Evolutionary conservation across 2,113 vertebrate genomes (phyloP).

Genomic region (Takifugu flavidus): DNA sequence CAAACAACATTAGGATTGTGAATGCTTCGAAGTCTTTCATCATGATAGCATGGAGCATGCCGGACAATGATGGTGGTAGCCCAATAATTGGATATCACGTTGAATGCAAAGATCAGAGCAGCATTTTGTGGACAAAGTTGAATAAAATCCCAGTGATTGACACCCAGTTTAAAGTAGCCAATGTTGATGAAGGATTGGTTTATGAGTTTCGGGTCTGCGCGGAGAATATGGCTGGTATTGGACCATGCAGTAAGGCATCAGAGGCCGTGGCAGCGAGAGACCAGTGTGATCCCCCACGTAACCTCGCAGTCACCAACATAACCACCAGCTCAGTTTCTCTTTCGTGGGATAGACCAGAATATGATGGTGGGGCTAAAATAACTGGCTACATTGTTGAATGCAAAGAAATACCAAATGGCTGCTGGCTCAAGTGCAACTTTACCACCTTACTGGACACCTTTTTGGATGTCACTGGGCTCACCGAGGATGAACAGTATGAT

Average conservation of each 20-base stretch:
- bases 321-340: slow-evolving; percentile 91
- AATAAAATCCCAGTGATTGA: slow-evolving; percentile 86
- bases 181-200: slow-evolving; percentile 89
- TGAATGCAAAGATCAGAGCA: slow-evolving; percentile 94
- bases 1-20: slow-evolving; percentile 80
- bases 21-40: slow-evolving; percentile 90
- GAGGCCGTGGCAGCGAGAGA: slow-evolving; percentile 92
- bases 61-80: slow-evolving; percentile 91
- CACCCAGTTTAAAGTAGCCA: slow-evolving; percentile 89
- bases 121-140: slow-evolving; percentile 95
- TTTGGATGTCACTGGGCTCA: slow-evolving; percentile 90
- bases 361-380: slow-evolving; percentile 95
- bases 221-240: slow-evolving; percentile 94
- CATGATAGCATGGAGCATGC: slow-evolving; percentile 87
- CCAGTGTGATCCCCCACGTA: slow-evolving; percentile 90
- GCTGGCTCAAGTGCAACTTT: slow-evolving; percentile 97
- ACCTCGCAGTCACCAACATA: slow-evolving; percentile 90
- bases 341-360: slow-evolving; percentile 92
- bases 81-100: slow-evolving; percentile 88
- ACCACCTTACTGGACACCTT: slow-evolving; percentile 91
- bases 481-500: slow-evolving; percentile 90
- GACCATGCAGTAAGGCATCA: slow-evolving; percentile 88
- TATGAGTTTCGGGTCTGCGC: slow-evolving; percentile 94
- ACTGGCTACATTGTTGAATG: slow-evolving; percentile 93
- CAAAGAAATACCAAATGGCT: slow-evolving; percentile 88